Evolutionary conservation across 2,113 vertebrate species (phyloP), one percentile per base, ranked within the genome.

Genomic region (Aptenodytes forsteri): DNA sequence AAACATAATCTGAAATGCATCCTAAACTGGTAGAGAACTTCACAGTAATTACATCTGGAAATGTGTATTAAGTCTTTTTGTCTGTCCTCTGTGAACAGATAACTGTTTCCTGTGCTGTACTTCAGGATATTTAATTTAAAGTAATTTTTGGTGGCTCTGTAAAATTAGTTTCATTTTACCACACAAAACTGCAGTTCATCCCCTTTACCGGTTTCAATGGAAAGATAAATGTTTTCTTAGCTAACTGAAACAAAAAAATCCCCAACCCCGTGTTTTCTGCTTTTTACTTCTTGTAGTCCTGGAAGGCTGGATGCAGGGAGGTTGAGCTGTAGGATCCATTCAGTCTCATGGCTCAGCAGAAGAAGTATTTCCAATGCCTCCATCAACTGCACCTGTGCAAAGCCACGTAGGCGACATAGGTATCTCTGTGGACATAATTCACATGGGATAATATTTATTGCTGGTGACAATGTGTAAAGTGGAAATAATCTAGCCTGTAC

Each of bases 111-210:
- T 73, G 10, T 56, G 40, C 30, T 55, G 21, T 38, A 79, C 59
- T 49, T 79, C 36, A 71, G 25, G 34, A 29, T 84, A 89, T 91
- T 92, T 89, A 78, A 90, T 89, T 94, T 88, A 83, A n/a, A 85
- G 26, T 25, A 0, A 26, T 86, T 88, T 96, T 93, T 73, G 29
- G 5, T 90, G 32, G 2, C 16, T 87, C 26, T 86, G 13, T 87
- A 59, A 90, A 80, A 92, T 82, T 52, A 66, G 25, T 26, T 85
- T 83, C 5, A 62, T 93, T 85, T 89, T 79, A 76, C 25, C 4
- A 38, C 19, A 71, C 3, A 67, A 44, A 75, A 50, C 36, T 59
- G 20, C n/a, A 87, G 22, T 75, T 56, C 36, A 81, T 83, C 11
- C 3, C 13, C 61, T 95, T 88, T 75, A 32, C 26, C 2, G 0